A percentile compares a stretch with the other conserved stretches of the same genome.
These are phyloP conservation scores for Chionodraco myersi DNA, from an alignment of 2,113 vertebrate species.

Conservation along the genomic window DNA sequence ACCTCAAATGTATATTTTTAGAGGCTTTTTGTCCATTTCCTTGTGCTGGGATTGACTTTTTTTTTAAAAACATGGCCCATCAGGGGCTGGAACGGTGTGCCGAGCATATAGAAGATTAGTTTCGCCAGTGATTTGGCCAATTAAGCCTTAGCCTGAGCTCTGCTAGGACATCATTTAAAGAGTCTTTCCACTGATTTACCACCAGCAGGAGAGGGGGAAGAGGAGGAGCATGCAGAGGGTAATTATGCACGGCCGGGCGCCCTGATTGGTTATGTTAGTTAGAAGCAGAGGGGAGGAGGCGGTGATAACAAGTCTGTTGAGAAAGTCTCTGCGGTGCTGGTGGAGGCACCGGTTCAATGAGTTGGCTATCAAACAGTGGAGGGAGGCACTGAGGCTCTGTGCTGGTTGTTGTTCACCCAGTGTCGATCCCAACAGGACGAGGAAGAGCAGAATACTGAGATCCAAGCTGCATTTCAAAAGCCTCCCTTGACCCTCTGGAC, in stretches of 20 bases:
- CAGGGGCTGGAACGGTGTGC: not conserved
- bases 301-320: conserved; percentile 49
- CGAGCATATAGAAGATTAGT: conserved; percentile 60
- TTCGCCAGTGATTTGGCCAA: conserved; percentile 70
- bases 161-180: conserved; percentile 56
- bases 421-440: conserved; percentile 44
- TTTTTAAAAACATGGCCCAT: conserved; percentile 19
- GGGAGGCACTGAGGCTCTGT: conserved; percentile 40
- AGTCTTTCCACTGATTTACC: conserved; percentile 56
- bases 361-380: conserved; percentile 50
- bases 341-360: conserved; percentile 55
- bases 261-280: conserved; percentile 70
- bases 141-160: conserved; percentile 59
- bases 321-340: conserved; percentile 51
- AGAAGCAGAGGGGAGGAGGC: conserved; percentile 43
- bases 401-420: conserved; percentile 60
- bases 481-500: not conserved
- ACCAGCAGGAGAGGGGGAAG: conserved; percentile 44
- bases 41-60: conserved; percentile 4
- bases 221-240: conserved; percentile 61
- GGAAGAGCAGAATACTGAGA: conserved; percentile 36
- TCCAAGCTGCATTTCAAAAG: conserved; percentile 60
- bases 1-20: conserved; percentile 15
- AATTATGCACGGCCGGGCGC: conserved; percentile 74
- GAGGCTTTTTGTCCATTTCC: conserved; percentile 18